These are phyloP conservation scores for Himalopsyche phryganea DNA, from an alignment of 1,140 invertebrate genomes.

Conservation along the genomic window DNA sequence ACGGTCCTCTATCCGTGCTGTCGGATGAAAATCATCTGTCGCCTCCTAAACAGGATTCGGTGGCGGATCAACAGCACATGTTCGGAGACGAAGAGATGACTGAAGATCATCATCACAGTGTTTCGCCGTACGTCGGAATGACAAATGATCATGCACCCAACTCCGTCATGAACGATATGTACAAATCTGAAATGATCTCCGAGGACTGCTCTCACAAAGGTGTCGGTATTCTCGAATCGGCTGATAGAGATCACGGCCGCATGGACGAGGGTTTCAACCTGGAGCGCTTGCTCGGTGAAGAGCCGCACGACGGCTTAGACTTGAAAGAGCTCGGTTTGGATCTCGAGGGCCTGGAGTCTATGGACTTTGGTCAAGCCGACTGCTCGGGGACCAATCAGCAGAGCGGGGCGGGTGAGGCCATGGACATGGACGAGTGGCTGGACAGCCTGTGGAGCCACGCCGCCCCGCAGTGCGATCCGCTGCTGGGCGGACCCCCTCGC, in stretches of 20 bases:
- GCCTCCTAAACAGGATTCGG: not conserved
- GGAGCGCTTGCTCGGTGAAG: slow-evolving; percentile 26
- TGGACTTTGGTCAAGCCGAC: slow-evolving; percentile 29
- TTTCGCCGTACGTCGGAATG: slow-evolving; percentile 18
- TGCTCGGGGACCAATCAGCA: slow-evolving; percentile 11
- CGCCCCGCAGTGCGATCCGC: slow-evolving; percentile 47
- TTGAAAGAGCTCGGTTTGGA: slow-evolving; percentile 46
- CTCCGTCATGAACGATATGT: slow-evolving; percentile 20
- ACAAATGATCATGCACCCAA: slow-evolving; percentile 12
- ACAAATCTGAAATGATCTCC: slow-evolving; percentile 21
- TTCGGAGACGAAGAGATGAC: slow-evolving; percentile 44
- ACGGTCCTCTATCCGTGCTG: slow-evolving; percentile 14
- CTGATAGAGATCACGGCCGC: slow-evolving; percentile 18
- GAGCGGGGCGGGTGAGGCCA: slow-evolving; percentile 42
- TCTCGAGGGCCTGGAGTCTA: slow-evolving; percentile 36
- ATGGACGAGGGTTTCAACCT: slow-evolving; percentile 30
- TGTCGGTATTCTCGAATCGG: slow-evolving; percentile 15
- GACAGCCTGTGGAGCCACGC: slow-evolving; percentile 45
- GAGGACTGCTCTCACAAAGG: slow-evolving; percentile 10
- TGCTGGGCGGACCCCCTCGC: slow-evolving; percentile 44
- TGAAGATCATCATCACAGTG: slow-evolving; percentile 13
- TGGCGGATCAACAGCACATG: not conserved
- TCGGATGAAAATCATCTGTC: slow-evolving; percentile 11
- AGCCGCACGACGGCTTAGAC: slow-evolving; percentile 43
- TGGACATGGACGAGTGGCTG: slow-evolving; percentile 46